Evolutionary conservation across 2,113 vertebrate species (phyloP).

Genomic region (Salvelinus alpinus): DNA sequence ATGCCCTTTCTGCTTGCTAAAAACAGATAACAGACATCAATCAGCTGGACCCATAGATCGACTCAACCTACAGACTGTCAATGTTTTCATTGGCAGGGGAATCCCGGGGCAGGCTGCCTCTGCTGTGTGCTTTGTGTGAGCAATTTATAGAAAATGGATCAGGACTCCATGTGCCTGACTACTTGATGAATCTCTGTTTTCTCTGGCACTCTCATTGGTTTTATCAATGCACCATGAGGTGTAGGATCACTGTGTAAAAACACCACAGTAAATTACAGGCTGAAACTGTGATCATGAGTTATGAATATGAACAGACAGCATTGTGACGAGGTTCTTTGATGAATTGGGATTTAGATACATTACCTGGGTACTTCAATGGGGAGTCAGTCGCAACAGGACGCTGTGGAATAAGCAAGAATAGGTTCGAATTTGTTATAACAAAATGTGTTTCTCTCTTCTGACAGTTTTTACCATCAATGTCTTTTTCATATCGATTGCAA

Average conservation of each 20-base stretch:
- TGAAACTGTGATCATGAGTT: background rate
- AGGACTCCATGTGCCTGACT: constrained; percentile 24
- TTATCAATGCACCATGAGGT: constrained; percentile 29
- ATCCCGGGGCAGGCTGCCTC: constrained; percentile 25
- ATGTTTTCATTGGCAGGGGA: constrained; percentile 59
- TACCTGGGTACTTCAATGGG: constrained; percentile 63
- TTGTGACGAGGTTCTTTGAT: background rate
- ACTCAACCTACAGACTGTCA: constrained; percentile 43
- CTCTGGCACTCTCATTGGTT: constrained; percentile 18
- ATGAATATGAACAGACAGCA: background rate
- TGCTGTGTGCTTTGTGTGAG: constrained; percentile 1
- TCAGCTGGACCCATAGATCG: constrained; percentile 20
- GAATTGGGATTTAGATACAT: constrained; percentile 26
- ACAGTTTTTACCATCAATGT: too few relatives aligned
- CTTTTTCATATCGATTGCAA: too few relatives aligned
- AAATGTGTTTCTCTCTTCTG: too few relatives aligned
- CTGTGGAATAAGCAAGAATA: constrained; percentile 55
- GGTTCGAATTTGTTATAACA: background rate
- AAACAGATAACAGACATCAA: constrained; percentile 44
- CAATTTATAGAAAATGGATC: constrained; percentile 48
- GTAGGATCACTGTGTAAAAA: constrained; percentile 18
- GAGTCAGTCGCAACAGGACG: constrained; percentile 64
- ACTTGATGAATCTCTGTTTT: constrained; percentile 27
- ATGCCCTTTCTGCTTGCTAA: constrained; percentile 30
- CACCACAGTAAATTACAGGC: background rate